These are phyloP conservation scores for Nasonia vitripennis DNA, from an alignment of 1,140 invertebrate species.

Conservation along the genomic window DNA sequence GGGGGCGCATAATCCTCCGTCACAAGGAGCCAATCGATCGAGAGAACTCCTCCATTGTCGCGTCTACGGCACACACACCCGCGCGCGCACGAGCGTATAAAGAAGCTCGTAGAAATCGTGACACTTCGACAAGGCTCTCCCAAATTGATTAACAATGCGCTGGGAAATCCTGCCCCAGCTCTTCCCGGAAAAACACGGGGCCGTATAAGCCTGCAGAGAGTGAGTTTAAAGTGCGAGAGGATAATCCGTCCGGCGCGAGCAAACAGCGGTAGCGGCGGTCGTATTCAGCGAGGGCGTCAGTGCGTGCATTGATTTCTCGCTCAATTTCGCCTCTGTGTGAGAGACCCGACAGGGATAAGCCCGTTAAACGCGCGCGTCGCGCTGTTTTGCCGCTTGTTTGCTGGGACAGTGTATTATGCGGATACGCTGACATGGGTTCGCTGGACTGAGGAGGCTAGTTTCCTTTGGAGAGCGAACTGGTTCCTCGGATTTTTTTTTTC, in stretches of 20 bases:
- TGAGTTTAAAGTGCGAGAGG: slow-evolving; percentile 27
- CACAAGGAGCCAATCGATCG: slow-evolving; percentile 31
- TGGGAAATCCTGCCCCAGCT: neutral
- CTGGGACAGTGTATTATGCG: neutral
- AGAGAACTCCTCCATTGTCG: neutral
- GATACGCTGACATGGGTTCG: neutral
- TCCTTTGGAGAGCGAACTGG: neutral
- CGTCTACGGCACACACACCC: neutral
- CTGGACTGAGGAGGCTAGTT: neutral
- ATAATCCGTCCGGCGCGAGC: neutral
- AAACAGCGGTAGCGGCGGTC: neutral
- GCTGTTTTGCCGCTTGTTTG: slow-evolving; percentile 35
- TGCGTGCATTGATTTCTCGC: slow-evolving; percentile 69
- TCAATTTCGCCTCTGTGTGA: slow-evolving; percentile 64
- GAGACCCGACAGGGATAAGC: slow-evolving; percentile 46
- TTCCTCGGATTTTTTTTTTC: neutral
- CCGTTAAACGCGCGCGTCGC: slow-evolving; percentile 53
- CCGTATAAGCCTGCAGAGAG: neutral
- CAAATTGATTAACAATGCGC: slow-evolving; percentile 36
- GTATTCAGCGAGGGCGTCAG: slow-evolving; percentile 65
- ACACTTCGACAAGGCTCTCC: slow-evolving; percentile 9
- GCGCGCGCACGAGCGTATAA: neutral
- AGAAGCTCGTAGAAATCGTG: neutral
- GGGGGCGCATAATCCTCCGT: neutral
- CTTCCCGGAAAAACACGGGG: neutral